A percentile compares a stretch with the other conserved stretches of the same genome.
phyloP scores from a whole-genome alignment of 2,888 invertebrate genomes.

The Nymphalis polychloros region DNA sequence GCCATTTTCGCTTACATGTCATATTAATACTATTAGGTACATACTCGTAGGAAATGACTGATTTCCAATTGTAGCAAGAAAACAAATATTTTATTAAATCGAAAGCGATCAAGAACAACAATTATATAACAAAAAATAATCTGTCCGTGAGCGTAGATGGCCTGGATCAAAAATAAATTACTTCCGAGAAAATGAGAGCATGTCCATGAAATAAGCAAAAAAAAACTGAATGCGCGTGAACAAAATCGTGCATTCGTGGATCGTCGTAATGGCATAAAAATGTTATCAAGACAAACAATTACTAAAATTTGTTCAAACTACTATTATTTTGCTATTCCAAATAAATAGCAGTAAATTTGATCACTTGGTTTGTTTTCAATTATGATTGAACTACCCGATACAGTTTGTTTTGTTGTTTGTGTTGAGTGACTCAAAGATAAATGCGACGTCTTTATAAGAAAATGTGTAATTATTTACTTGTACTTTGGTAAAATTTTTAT shows the following conservation, averaged over 20 bases:
- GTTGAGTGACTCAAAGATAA: background rate
- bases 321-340: constrained; percentile 9
- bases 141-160: no score
- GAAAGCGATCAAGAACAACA: no score
- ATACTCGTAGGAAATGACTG: no score
- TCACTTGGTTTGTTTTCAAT: constrained; percentile 13
- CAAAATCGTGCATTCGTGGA: background rate
- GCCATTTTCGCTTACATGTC: no score
- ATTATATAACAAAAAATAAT: no score
- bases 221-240: background rate
- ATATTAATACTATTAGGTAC: no score
- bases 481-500: background rate
- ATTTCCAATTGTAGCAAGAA: no score
- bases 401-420: background rate
- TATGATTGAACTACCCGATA: background rate
- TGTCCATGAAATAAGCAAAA: background rate
- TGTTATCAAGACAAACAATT: background rate
- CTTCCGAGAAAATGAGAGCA: no score
- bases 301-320: background rate
- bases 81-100: no score
- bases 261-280: background rate
- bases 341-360: constrained; percentile 9
- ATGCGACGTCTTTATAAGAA: background rate
- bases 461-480: background rate
- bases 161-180: no score